Evolutionary conservation across 2,113 vertebrate genomes (phyloP).

Genomic region (Elachura formosa): DNA sequence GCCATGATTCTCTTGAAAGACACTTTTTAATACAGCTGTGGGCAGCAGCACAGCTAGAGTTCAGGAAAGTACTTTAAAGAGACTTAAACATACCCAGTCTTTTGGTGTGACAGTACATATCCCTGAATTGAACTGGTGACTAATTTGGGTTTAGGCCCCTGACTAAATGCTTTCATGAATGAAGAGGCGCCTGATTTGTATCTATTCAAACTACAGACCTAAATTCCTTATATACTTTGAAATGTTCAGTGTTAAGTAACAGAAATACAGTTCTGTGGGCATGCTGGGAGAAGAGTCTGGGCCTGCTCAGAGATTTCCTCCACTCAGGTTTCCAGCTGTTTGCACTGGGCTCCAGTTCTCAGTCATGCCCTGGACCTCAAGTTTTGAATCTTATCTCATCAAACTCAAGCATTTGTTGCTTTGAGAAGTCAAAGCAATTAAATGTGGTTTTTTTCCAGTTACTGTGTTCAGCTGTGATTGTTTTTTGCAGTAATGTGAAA

Average conservation of each 20-base stretch:
- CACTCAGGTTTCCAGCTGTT: background rate
- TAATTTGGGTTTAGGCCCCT: background rate
- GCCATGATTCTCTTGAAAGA: background rate
- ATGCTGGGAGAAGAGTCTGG: background rate
- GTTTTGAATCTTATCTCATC: background rate
- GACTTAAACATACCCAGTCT: background rate
- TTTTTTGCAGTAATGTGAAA: slow-evolving; percentile 53
- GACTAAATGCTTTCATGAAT: background rate
- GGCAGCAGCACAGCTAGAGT: background rate
- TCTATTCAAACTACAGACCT: background rate
- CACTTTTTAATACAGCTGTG: background rate
- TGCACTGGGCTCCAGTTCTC: background rate
- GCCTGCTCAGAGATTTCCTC: background rate
- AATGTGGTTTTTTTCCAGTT: slow-evolving; percentile 11
- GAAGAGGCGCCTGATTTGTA: background rate
- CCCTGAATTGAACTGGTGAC: background rate
- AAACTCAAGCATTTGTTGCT: background rate
- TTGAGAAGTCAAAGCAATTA: background rate
- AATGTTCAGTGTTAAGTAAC: background rate
- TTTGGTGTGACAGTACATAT: background rate
- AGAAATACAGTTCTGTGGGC: background rate
- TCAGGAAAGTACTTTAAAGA: background rate
- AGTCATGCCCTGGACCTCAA: background rate
- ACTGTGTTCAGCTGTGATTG: slow-evolving; percentile 20
- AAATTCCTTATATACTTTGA: background rate